Percentiles rank a stretch among this genome's conserved stretches.
Conservation (phyloP, 2,888 invertebrate species). For the Exocentrus adspersus region DNA sequence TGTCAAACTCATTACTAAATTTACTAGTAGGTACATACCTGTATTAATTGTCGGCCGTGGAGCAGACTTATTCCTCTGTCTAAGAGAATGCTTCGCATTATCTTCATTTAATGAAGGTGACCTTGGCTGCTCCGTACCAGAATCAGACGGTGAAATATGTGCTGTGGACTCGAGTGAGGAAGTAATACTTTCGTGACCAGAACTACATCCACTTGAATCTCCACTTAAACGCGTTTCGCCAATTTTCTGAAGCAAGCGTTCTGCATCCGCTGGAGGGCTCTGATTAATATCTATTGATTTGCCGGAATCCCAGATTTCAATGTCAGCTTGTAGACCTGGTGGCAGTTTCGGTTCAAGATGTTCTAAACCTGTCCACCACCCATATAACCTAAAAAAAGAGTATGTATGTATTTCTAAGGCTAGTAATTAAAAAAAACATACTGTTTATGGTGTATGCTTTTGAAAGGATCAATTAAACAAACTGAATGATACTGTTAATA, state of each 20-base stretch:
- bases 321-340: conserved; percentile 63
- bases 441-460: too few species aligned
- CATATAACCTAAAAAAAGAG: conserved; percentile 66
- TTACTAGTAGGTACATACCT: conserved; percentile 34
- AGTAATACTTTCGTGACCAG: conserved; percentile 68
- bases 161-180: conserved; percentile 67
- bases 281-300: conserved; percentile 51
- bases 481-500: too few species aligned
- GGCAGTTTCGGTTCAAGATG: conserved; percentile 76
- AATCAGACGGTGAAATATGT: conserved; percentile 64
- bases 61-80: conserved; percentile 50
- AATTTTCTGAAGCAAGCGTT: conserved; percentile 53
- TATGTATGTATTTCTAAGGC: background rate
- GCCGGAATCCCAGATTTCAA: conserved; percentile 49
- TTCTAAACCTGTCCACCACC: conserved; percentile 71
- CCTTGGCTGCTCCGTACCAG: conserved; percentile 62
- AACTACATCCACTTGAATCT: conserved; percentile 69
- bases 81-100: conserved; percentile 48
- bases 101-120: conserved; percentile 49
- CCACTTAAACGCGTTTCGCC: conserved; percentile 50
- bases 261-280: conserved; percentile 54
- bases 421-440: too few species aligned
- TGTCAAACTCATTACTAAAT: too few species aligned
- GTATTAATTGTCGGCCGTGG: conserved; percentile 39
- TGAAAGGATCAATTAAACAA: too few species aligned